A percentile compares a stretch with the other conserved stretches of the same genome.
phyloP scores from a whole-genome alignment of 2,113 vertebrate species.

The Apteryx mantelli region DNA sequence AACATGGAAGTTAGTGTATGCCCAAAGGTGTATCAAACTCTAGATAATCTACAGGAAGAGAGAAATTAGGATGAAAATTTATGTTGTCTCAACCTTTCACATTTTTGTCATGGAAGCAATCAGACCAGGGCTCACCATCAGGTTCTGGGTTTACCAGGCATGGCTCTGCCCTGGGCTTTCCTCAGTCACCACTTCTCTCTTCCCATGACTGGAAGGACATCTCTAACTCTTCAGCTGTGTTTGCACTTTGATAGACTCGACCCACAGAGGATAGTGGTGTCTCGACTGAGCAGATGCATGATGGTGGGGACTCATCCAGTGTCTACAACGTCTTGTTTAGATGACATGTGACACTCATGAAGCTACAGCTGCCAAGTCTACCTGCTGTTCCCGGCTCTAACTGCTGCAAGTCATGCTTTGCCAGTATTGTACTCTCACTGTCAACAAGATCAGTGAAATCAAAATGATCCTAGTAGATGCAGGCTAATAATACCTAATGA shows the following conservation, averaged over 20 bases:
- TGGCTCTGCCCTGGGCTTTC: background rate
- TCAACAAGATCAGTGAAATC: background rate
- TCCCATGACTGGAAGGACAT: fast-evolving
- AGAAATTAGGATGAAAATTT: background rate
- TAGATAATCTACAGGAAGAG: background rate
- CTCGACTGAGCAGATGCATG: background rate
- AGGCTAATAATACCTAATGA: background rate
- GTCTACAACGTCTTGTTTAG: background rate
- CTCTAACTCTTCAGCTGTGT: background rate
- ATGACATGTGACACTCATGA: background rate
- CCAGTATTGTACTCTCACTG: background rate
- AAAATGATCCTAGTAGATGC: background rate
- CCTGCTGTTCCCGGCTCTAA: background rate
- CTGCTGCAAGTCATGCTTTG: background rate
- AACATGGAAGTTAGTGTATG: background rate
- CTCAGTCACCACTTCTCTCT: background rate
- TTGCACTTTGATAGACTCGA: background rate
- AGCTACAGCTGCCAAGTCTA: background rate
- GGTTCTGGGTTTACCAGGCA: background rate
- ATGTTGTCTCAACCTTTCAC: background rate
- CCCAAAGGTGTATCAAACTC: background rate
- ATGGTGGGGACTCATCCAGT: background rate
- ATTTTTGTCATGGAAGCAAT: background rate
- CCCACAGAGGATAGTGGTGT: background rate
- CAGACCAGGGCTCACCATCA: background rate